A percentile compares a stretch with the other conserved stretches of the same genome.
Conservation (phyloP, 2,888 invertebrate genomes). For the Dryococelus australis region DNA sequence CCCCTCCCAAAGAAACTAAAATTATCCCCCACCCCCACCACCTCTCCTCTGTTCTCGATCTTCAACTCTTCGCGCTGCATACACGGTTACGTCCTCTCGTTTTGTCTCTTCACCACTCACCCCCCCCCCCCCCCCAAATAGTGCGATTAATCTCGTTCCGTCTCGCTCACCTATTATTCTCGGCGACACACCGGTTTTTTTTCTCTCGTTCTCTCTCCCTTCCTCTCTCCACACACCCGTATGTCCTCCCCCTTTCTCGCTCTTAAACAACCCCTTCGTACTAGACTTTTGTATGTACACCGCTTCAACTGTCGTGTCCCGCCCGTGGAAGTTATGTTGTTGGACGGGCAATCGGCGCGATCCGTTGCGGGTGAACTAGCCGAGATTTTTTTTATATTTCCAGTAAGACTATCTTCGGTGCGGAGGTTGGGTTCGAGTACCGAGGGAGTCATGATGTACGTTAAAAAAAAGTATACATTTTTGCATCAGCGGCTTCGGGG, state of each 20-base stretch:
- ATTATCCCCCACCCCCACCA: constrained; percentile 19
- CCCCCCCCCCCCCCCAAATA: too few relatives aligned
- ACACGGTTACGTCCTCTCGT: background rate
- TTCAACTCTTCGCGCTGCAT: background rate
- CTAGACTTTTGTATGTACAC: background rate
- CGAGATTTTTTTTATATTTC: too few relatives aligned
- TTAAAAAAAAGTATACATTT: too few relatives aligned
- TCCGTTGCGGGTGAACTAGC: background rate
- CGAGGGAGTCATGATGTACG: too few relatives aligned
- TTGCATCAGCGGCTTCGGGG: too few relatives aligned
- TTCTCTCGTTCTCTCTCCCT: background rate
- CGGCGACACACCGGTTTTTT: background rate
- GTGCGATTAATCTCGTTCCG: constrained; percentile 27
- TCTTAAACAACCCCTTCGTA: background rate
- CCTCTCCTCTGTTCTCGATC: too few relatives aligned
- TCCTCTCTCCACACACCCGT: background rate
- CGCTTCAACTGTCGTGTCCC: background rate
- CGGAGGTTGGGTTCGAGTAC: too few relatives aligned
- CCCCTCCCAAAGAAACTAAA: background rate
- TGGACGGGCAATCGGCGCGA: background rate
- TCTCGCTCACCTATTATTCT: constrained; percentile 29
- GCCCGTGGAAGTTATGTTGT: background rate
- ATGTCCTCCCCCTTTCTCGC: background rate
- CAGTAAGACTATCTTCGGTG: too few relatives aligned
- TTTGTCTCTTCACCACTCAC: constrained; percentile 27